Percentiles rank a stretch among this genome's conserved stretches.
phyloP scores from a whole-genome alignment of 2,888 invertebrate species.

The Drosophila birchii region DNA sequence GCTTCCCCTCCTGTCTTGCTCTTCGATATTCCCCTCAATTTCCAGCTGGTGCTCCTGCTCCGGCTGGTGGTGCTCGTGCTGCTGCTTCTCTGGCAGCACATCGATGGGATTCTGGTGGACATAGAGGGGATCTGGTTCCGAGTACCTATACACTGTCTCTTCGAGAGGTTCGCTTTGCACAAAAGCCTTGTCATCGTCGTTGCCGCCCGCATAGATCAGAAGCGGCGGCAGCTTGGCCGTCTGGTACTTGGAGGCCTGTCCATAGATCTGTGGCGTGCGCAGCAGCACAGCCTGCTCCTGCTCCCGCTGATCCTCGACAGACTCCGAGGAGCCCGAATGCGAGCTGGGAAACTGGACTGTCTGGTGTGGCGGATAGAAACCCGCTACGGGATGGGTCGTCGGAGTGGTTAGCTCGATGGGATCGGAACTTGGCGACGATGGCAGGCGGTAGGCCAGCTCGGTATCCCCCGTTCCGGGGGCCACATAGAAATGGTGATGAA shows the following conservation, averaged over 20 bases:
- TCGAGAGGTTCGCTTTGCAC: slow-evolving; percentile 78
- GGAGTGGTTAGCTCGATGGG: slow-evolving; percentile 26
- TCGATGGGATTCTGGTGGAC: slow-evolving; percentile 63
- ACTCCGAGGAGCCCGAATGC: slow-evolving; percentile 51
- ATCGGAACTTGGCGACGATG: slow-evolving; percentile 7
- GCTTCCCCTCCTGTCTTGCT: slow-evolving; percentile 41
- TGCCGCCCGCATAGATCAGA: slow-evolving; percentile 66
- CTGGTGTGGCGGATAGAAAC: slow-evolving; percentile 13
- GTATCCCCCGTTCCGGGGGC: slow-evolving; percentile 47
- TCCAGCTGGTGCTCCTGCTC: slow-evolving; percentile 15
- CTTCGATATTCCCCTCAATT: slow-evolving; percentile 71
- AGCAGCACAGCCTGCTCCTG: slow-evolving; percentile 54
- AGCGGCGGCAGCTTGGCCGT: slow-evolving; percentile 68
- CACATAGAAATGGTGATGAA: slow-evolving; percentile 85
- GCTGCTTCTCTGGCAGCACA: slow-evolving; percentile 49
- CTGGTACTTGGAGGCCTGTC: slow-evolving; percentile 50
- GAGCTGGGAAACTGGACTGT: slow-evolving; percentile 49
- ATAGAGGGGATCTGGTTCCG: slow-evolving; percentile 86
- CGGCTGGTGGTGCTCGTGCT: slow-evolving; percentile 5
- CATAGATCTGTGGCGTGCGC: slow-evolving; percentile 66
- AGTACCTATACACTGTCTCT: slow-evolving; percentile 83
- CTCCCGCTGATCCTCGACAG: slow-evolving; percentile 45
- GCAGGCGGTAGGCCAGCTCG: slow-evolving; percentile 39
- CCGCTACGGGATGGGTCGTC: not conserved
- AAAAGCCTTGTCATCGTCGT: slow-evolving; percentile 66